Conservation (phyloP, 2,797 vertebrate genomes). For the Sebastes melanostomus region DNA sequence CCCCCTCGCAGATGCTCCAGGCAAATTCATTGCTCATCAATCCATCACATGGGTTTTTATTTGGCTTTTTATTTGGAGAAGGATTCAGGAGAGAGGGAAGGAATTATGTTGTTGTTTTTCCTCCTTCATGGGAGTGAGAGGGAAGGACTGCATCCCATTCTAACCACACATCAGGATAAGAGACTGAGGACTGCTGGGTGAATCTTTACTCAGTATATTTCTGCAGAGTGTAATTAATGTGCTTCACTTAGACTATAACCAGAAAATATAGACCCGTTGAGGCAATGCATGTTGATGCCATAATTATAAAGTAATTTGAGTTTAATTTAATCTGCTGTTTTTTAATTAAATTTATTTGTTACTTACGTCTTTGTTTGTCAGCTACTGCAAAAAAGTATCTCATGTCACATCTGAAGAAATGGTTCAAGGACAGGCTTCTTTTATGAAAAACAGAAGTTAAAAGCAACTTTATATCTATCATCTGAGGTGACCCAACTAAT, state of each 20-base stretch:
- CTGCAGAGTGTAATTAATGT: background rate
- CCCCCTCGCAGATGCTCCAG: constrained; percentile 52
- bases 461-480: background rate
- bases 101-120: constrained; percentile 32
- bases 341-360: background rate
- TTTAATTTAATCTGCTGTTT: background rate
- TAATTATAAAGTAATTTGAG: background rate
- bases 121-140: background rate
- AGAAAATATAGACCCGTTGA: background rate
- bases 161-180: background rate
- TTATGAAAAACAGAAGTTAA: background rate
- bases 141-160: background rate
- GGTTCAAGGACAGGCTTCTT: background rate
- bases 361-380: background rate
- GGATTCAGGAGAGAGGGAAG: constrained; percentile 27
- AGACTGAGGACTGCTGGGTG: background rate
- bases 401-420: background rate
- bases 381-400: background rate
- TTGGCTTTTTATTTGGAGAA: constrained; percentile 63
- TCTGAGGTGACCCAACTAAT: background rate
- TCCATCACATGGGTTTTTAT: constrained; percentile 61
- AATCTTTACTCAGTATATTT: constrained; percentile 4
- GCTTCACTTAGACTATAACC: background rate
- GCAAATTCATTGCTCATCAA: constrained; percentile 74
- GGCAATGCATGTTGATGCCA: background rate